These are phyloP conservation scores for Apteryx mantelli DNA, from an alignment of 2,113 vertebrate genomes.

Conservation along the genomic window DNA sequence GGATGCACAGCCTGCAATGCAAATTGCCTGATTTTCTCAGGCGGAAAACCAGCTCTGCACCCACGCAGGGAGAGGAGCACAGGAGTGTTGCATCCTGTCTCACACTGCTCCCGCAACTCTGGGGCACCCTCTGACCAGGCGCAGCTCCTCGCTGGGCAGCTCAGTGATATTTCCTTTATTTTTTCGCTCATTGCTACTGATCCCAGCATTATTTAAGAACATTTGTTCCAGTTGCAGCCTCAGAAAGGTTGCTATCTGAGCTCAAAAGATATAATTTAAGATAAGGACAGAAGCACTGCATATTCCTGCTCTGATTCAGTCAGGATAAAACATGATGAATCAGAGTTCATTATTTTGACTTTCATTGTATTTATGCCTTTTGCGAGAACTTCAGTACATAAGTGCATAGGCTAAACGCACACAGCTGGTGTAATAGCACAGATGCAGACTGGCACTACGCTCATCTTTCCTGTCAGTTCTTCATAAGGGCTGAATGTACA, in stretches of 20 bases:
- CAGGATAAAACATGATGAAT: conserved; percentile 23
- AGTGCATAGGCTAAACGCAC: background rate
- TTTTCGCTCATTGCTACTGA: background rate
- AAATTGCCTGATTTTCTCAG: background rate
- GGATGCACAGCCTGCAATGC: background rate
- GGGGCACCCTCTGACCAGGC: fast-evolving
- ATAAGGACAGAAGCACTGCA: background rate
- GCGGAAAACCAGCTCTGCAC: background rate
- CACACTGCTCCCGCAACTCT: fast-evolving
- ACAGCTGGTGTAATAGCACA: conserved; percentile 16
- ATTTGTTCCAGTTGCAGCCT: background rate
- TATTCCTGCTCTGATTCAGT: conserved; percentile 1
- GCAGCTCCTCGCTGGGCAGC: background rate
- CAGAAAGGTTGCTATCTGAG: background rate
- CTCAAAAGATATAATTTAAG: background rate
- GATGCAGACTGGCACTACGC: background rate
- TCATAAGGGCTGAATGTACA: background rate
- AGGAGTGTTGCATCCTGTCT: fast-evolving
- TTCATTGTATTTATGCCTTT: conserved; percentile 15
- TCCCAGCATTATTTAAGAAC: background rate
- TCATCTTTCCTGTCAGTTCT: conserved; percentile 13
- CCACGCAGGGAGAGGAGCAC: background rate
- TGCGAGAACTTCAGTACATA: background rate
- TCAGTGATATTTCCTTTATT: background rate
- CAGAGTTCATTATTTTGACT: conserved; percentile 33